Evolutionary conservation across 2,888 invertebrate genomes (phyloP), one percentile per base, ranked within the genome.

Genomic region (Agrochola lychnidis): DNA sequence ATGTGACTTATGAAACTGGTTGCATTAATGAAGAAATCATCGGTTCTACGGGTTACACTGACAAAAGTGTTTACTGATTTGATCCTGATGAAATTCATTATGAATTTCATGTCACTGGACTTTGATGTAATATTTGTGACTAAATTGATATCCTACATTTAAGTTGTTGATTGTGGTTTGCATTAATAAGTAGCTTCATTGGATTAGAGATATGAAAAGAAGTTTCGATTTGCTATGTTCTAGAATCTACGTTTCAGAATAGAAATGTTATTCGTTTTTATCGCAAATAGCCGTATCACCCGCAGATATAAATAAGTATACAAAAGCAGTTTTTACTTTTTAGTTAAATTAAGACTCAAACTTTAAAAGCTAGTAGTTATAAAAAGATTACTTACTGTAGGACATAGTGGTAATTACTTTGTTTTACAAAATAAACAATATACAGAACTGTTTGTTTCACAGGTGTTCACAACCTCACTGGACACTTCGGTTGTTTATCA

Each of bases 301-400:
- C 0, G 9, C 10, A 40, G 53, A 7, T 59, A 64, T 53, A 14
- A 53, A 30, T 12, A 14, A 22, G n/a, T 57, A 25, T 36, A 61
- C 4, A 56, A 74, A 25, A 22, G 3, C 4, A 30, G 14, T 53
- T 61, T 61, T 61, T n/a, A 61, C 30, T 42, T 56, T 64, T 36
- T 5, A 56, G 16, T 3, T 6, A n/a, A 66, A 30, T n/a, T 6
- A 0, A 22, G n/a, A 4, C 3, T 5, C 5, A 19, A 36, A n/a
- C 0, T 51, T 51, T 16, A 3, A 36, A 67, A 19, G 9, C 19
- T 45, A n/a, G 2, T 9, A 72, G 4, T 7, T 9, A 69, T 45
- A 36, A 25, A 36, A 56, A n/a, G 0, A 45, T 25, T 73, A 92
- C 92, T 91, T 82, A 92, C 92, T 74, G 73, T 89, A 76, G 22